These are phyloP conservation scores for Anguilla megastoma DNA, from an alignment of 2,797 vertebrate species.

Conservation along the genomic window DNA sequence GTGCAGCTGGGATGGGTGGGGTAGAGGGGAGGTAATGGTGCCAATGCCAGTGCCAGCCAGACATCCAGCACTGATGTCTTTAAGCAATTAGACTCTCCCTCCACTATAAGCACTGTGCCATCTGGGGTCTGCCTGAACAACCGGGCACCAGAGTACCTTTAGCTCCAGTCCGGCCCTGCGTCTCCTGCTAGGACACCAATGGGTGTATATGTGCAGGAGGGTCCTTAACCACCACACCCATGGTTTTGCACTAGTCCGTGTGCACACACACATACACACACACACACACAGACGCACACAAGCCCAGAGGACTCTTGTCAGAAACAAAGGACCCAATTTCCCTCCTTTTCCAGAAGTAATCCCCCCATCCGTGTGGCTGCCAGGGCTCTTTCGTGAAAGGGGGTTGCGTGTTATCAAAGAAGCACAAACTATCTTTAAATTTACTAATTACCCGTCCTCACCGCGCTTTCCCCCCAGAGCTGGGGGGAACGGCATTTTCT, in stretches of 20 bases:
- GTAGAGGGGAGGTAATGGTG: neutral
- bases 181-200: neutral
- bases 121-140: constrained; percentile 13
- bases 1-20: neutral
- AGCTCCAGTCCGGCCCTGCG: neutral
- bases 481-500: neutral
- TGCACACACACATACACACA: neutral
- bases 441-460: constrained; percentile 23
- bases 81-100: neutral
- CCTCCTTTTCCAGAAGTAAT: neutral
- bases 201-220: neutral
- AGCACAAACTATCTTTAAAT: constrained; percentile 13
- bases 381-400: neutral
- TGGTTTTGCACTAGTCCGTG: neutral
- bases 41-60: neutral
- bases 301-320: neutral
- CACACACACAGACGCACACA: constrained; percentile 13
- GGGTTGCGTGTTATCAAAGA: constrained; percentile 19
- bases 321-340: neutral
- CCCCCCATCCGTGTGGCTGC: neutral
- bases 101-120: neutral
- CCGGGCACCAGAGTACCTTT: neutral
- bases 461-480: constrained; percentile 28
- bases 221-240: neutral
- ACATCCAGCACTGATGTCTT: neutral